Conservation (phyloP, 2,113 vertebrate genomes). For the Probosciger aterrimus region DNA sequence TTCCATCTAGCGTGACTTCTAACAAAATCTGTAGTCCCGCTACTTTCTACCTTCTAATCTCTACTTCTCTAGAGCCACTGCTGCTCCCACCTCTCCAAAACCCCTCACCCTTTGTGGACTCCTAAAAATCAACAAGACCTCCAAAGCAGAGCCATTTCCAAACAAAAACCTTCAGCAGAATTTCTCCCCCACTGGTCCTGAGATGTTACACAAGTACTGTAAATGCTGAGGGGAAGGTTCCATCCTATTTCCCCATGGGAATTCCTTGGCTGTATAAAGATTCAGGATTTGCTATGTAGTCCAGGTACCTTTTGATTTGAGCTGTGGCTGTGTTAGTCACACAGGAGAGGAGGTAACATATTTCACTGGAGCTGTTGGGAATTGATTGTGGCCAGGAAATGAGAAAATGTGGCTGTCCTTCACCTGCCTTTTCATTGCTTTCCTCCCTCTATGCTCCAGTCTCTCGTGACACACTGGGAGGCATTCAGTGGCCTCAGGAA, state of each 20-base stretch:
- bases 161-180: neutral
- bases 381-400: conserved; percentile 18
- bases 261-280: neutral
- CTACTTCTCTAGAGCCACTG: neutral
- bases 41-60: neutral
- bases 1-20: neutral
- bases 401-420: neutral
- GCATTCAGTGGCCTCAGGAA: neutral
- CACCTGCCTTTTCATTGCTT: conserved; percentile 11
- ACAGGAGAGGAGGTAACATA: neutral
- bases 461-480: neutral
- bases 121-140: neutral
- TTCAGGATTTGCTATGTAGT: neutral
- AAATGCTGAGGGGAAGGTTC: neutral
- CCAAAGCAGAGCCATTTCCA: neutral
- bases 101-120: neutral
- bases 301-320: conserved; percentile 12
- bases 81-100: neutral
- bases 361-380: conserved; percentile 15
- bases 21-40: neutral
- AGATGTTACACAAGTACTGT: neutral
- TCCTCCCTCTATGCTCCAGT: neutral
- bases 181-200: neutral
- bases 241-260: neutral
- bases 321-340: neutral